phyloP scores from a whole-genome alignment of 2,797 vertebrate species.

The Yasuhikotakia modesta region DNA sequence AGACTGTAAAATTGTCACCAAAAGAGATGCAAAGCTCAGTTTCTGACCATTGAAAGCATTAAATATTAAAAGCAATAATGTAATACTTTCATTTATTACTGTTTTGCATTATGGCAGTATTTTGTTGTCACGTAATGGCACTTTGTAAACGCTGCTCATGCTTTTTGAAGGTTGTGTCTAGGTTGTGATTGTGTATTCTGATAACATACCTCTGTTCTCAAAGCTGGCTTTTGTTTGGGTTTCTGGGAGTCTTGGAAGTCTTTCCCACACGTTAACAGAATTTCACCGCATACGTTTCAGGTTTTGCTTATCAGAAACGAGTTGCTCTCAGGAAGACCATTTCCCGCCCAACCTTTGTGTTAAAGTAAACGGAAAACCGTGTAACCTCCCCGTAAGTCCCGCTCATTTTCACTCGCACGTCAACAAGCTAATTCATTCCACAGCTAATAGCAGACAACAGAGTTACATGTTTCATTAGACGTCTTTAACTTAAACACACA shows the following conservation, averaged over 20 bases:
- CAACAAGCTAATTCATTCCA: constrained; percentile 9
- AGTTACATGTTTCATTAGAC: not conserved
- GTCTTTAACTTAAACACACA: not conserved
- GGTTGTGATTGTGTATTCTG: constrained; percentile 5
- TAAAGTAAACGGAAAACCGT: constrained; percentile 97
- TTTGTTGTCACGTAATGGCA: not conserved
- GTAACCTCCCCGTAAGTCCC: constrained; percentile 92
- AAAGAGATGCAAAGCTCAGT: too few relatives aligned
- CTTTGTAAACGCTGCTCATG: not conserved
- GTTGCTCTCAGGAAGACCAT: constrained; percentile 99
- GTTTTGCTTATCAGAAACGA: constrained; percentile 99
- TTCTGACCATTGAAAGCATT: not conserved
- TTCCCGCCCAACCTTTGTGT: constrained; percentile 96
- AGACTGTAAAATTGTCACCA: too few relatives aligned
- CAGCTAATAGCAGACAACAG: not conserved
- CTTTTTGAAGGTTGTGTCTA: not conserved
- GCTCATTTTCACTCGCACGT: constrained; percentile 21
- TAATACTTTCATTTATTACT: not conserved
- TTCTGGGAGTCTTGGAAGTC: constrained; percentile 21
- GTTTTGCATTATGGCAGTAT: not conserved
- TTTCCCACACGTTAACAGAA: constrained; percentile 39
- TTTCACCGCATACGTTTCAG: constrained; percentile 69
- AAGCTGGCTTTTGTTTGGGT: constrained; percentile 45
- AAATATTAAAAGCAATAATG: too few relatives aligned
- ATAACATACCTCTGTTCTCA: constrained; percentile 17